Percentiles rank a stretch among this genome's conserved stretches.
phyloP scores from a whole-genome alignment of 2,888 invertebrate species.

The Papilio gigon region DNA sequence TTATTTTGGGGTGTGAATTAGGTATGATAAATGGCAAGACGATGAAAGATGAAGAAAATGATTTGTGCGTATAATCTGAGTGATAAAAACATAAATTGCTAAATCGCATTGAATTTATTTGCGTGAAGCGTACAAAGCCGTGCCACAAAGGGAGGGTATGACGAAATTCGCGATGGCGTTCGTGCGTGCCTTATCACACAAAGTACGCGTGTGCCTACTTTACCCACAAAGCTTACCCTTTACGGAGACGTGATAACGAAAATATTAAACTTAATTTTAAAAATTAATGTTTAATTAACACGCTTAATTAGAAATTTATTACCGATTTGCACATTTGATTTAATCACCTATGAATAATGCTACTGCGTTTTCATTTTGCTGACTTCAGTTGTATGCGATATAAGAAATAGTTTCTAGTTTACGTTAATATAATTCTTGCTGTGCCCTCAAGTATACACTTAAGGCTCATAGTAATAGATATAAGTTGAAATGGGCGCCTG shows the following conservation, averaged over 20 bases:
- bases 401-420: constrained; percentile 1
- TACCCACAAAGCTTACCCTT: constrained; percentile 37
- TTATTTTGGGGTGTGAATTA: not conserved
- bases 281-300: not conserved
- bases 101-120: constrained; percentile 54
- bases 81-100: constrained; percentile 40
- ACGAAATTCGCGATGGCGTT: constrained; percentile 67
- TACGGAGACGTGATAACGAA: constrained; percentile 25
- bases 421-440: constrained; percentile 3
- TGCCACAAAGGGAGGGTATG: constrained; percentile 58
- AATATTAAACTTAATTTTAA: constrained; percentile 9
- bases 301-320: not conserved
- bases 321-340: not conserved
- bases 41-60: constrained; percentile 7
- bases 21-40: not conserved
- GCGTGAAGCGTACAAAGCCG: constrained; percentile 61
- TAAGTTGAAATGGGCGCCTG: constrained; percentile 33
- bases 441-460: constrained; percentile 10
- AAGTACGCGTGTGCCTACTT: constrained; percentile 42
- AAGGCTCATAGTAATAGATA: constrained; percentile 29
- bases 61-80: constrained; percentile 1
- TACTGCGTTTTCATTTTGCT: not conserved
- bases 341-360: not conserved
- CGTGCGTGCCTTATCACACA: constrained; percentile 76
- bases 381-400: constrained; percentile 7